Evolutionary conservation across 53 echinoderm and acorn worm species (phyloP).

Genomic region (Stichopus horrens): DNA sequence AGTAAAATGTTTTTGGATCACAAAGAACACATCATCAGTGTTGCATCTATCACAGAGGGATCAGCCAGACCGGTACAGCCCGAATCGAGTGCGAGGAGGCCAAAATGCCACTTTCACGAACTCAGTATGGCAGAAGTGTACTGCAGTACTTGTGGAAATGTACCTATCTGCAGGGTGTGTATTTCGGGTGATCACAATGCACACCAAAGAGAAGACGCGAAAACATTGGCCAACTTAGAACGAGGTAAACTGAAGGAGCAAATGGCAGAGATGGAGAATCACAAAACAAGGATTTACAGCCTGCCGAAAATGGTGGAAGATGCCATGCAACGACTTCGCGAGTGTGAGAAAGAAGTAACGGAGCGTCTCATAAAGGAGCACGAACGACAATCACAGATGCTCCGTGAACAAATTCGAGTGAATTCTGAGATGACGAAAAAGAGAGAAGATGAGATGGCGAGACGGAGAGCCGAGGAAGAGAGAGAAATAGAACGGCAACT

Average conservation of each 20-base stretch:
- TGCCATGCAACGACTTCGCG: background rate
- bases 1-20: background rate
- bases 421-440: no score
- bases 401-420: no score
- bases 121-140: background rate
- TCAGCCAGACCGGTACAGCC: background rate
- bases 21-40: background rate
- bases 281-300: background rate
- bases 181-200: background rate
- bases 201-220: background rate
- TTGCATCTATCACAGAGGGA: background rate
- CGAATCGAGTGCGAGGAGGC: background rate
- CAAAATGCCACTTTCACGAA: background rate
- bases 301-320: background rate
- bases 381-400: no score
- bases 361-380: no score
- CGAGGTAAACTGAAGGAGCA: background rate
- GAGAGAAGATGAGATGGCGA: no score
- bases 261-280: background rate
- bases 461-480: no score
- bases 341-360: no score
- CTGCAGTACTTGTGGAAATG: background rate
- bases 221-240: background rate
- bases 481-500: no score
- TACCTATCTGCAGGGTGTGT: background rate